Conservation (phyloP, 2,888 invertebrate genomes). For the Agrotis clavis region DNA sequence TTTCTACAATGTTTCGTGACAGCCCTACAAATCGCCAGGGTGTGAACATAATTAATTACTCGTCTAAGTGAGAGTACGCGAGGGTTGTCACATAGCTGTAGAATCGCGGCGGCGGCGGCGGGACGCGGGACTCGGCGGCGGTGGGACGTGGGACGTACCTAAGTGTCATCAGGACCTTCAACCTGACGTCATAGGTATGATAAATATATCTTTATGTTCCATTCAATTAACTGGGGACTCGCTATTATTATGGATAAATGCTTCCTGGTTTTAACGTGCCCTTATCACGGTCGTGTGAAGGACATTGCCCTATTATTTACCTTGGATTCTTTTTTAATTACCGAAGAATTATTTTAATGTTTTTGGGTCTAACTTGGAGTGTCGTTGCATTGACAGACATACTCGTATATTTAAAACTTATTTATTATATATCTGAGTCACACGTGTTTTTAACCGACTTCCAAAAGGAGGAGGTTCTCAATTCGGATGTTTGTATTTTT, state of each 20-base stretch:
- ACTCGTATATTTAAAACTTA: too few species aligned
- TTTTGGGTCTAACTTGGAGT: too few species aligned
- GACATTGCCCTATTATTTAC: too few species aligned
- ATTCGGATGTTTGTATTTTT: too few species aligned
- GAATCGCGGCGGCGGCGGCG: slow-evolving; percentile 9
- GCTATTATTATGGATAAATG: slow-evolving; percentile 4
- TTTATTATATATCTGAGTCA: too few species aligned
- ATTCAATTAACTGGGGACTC: slow-evolving; percentile 27
- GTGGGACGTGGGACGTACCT: slow-evolving; percentile 23
- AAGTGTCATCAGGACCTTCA: slow-evolving; percentile 49
- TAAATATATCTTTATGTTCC: slow-evolving; percentile 27
- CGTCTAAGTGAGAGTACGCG: slow-evolving; percentile 67
- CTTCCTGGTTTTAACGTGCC: slow-evolving; percentile 2
- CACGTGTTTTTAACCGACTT: too few species aligned
- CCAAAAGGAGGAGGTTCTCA: too few species aligned
- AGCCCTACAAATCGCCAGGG: slow-evolving; percentile 64
- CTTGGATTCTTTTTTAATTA: neutral
- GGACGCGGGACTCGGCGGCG: neutral
- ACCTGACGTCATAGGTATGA: slow-evolving; percentile 1
- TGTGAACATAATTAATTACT: slow-evolving; percentile 74
- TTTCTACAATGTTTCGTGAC: slow-evolving; percentile 12
- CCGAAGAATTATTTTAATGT: neutral
- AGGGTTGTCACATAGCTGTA: slow-evolving; percentile 72
- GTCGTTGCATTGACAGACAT: neutral
- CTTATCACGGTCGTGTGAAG: too few species aligned